Conservation (phyloP, 2,113 vertebrate genomes). For the Sapajus apella region DNA sequence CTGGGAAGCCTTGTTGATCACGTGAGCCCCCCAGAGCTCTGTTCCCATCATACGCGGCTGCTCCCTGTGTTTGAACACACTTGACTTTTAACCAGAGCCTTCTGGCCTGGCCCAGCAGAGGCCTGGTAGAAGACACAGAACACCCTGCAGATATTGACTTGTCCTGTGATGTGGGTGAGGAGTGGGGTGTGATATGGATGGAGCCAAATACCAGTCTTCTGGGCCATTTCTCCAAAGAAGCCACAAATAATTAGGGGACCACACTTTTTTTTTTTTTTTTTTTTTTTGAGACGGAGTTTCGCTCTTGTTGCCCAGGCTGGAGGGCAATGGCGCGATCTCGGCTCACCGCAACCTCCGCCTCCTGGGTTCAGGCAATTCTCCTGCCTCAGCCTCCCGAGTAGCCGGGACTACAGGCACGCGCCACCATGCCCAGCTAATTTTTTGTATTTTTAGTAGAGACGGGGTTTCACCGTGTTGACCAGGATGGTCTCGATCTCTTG, state of each 20-base stretch:
- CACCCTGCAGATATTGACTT: background rate
- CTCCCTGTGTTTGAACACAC: background rate
- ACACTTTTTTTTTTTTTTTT: no score
- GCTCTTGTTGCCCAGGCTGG: no score
- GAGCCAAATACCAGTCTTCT: background rate
- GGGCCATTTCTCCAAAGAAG: background rate
- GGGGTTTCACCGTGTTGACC: no score
- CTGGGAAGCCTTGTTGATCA: background rate
- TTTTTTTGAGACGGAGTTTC: no score
- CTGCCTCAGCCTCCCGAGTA: no score
- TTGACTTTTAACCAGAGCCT: background rate
- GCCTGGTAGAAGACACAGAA: background rate
- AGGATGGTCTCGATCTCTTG: no score
- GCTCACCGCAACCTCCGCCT: no score
- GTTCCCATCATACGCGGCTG: background rate
- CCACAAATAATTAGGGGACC: background rate
- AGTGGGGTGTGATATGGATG: background rate
- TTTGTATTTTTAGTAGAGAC: no score
- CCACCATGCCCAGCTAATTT: no score
- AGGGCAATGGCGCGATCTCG: no score
- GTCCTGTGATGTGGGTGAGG: background rate
- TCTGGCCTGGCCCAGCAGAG: background rate
- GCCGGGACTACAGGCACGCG: no score
- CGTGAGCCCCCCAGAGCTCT: background rate
- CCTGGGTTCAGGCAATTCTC: no score